Base-by-base conservation (phyloP, 2,888 invertebrate genomes). In the Ophioninae sp. region DNA sequence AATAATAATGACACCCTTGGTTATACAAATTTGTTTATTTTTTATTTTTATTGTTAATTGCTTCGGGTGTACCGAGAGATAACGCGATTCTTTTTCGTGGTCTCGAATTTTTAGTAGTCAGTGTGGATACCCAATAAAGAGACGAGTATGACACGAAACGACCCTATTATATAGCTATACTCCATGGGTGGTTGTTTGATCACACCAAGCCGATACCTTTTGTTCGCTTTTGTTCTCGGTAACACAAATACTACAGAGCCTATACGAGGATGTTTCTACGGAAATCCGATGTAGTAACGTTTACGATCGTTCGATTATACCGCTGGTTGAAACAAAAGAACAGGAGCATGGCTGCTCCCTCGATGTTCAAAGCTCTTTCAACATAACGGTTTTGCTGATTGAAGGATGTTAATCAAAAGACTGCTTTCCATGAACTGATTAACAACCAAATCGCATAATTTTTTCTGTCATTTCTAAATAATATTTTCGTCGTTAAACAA, bases 131-230 rank as follows among this genome's bases (percentile, higher is more conserved):
- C 39, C 39, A 39, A 39, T 44, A 44, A 13, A 44, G 10, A 44
- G 10, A 44, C 44, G n/a, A n/a, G 10, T 44, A 44, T 10, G 13
- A 21, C 41, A 30, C 41, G 57, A 65, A 44, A 75, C 81, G 57
- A 81, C 41, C 30, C 56, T 65, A 17, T 44, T 64, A 64, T 57
- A 30, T 21, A 64, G 70, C 61, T 30, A 73, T 73, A 44, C 21
- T 79, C 67, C 20, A 13, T 13, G 1, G 5, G 44, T 67, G 59
- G 10, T 68, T 41, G 74, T 74, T 62, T 50, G 68, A 75, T 56
- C 75, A 64, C 69, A 41, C 75, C 56, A 81, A 41, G 57, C 37
- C 44, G 7, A 57, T 70, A 30, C 75, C 44, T 57, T 70, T 65
- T 7, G 10, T 13, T 41, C 62, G 17, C 39, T 68, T 30, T 62